Percentiles rank a stretch among this genome's conserved stretches.
Conservation (phyloP, 2,888 invertebrate genomes). For the Clepsis dumicolana region DNA sequence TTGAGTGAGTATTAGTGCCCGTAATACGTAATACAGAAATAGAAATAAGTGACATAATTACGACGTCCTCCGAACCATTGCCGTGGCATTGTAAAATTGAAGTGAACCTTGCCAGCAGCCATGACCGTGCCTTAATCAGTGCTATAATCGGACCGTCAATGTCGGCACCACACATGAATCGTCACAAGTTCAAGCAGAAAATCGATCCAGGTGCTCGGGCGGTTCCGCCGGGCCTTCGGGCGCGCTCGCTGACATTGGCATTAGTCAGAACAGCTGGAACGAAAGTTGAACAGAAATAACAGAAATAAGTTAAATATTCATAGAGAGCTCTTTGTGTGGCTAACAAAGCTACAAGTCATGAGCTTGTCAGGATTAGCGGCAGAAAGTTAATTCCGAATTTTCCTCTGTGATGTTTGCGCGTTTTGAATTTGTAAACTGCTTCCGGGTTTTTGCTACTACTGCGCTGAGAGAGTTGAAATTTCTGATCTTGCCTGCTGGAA, state of each 20-base stretch:
- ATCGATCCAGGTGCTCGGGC: slow-evolving; percentile 70
- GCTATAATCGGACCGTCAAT: slow-evolving; percentile 56
- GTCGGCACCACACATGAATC: slow-evolving; percentile 55
- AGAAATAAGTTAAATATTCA: slow-evolving; percentile 51
- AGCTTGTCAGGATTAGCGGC: slow-evolving; percentile 28
- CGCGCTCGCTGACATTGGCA: slow-evolving; percentile 56
- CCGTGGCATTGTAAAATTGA: slow-evolving; percentile 35
- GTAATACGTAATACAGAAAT: slow-evolving; percentile 9
- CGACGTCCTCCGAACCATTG: slow-evolving; percentile 8
- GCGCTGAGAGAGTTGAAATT: not conserved
- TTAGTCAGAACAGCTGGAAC: slow-evolving; percentile 50
- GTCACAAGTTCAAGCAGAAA: slow-evolving; percentile 70
- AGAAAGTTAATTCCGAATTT: slow-evolving; percentile 30
- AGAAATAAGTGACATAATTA: slow-evolving; percentile 2
- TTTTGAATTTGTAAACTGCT: slow-evolving; percentile 24
- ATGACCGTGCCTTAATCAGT: slow-evolving; percentile 59
- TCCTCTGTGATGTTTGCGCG: slow-evolving; percentile 14
- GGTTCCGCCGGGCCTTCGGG: slow-evolving; percentile 56
- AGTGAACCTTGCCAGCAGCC: slow-evolving; percentile 53
- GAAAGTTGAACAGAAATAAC: slow-evolving; percentile 47
- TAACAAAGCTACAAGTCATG: slow-evolving; percentile 42
- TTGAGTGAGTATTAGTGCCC: not conserved
- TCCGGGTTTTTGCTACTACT: slow-evolving; percentile 8
- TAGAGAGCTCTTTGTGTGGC: slow-evolving; percentile 47
- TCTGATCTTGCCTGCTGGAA: not conserved